Base-by-base conservation (phyloP, 2,113 vertebrate species). In the Myotis yumanensis region DNA sequence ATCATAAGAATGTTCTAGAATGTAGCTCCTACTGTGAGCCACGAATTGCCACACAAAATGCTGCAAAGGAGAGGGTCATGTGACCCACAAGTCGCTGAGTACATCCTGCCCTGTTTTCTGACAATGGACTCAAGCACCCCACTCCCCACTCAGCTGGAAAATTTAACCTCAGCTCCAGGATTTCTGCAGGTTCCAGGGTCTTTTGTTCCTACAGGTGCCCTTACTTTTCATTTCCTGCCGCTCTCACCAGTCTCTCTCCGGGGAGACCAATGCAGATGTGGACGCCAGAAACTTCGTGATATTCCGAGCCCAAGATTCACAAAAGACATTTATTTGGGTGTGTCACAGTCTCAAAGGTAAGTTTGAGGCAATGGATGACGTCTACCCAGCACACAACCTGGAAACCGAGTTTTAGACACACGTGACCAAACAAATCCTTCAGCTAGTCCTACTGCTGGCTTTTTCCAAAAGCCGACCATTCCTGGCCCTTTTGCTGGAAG, bases 1-100 rank as follows among this genome's bases (percentile, higher is more conserved):
- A 51, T 54, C 16, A 6, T 23, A 69, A 86, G 71, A 64, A 86
- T 59, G 32, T 15, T 22, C 15, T 62, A 16, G 73, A 73, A 18
- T 16, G 30, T 7, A 16, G 12, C 4, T 64, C 5, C 68, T 72
- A 81, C 57, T 16, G 7, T 18, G 20, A 59, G 28, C 43, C 18
- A 15, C 0, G 3, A 10, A 37, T 11, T 15, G 8, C 9, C 18
- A 5, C 20, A 28, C 0, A 12, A 23, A 43, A 35, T 4, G 1
- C 12, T 32, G 12, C 1, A 40, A 69, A 72, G 8, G 32, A 32
- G 32, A 80, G 57, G 43, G 14, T 35, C n/a, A 30, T 2, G 0
- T 25, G 59, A 48, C 46, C 28, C 48, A 8, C 14, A 30, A 5
- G 71, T 43, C 9, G 8, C 81, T 52, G 72, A 16, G 25, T 48